A percentile compares a stretch with the other conserved stretches of the same genome.
phyloP scores from a whole-genome alignment of 1,140 invertebrate genomes.

The Wiebesia pumilae region DNA sequence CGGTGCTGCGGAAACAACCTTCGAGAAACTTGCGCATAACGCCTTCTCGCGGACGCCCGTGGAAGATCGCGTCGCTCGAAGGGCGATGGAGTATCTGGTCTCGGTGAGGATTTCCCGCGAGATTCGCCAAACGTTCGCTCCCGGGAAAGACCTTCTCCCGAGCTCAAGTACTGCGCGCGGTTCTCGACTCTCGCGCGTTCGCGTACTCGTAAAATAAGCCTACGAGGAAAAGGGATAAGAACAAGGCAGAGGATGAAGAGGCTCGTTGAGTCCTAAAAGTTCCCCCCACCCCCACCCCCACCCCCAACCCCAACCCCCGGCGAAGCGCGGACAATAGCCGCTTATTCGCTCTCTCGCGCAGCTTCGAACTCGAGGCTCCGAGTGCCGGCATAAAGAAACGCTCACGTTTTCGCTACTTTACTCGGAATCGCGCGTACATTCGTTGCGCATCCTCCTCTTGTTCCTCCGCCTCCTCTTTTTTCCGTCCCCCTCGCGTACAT shows the following conservation, averaged over 20 bases:
- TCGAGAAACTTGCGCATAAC: background rate
- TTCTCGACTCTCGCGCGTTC: background rate
- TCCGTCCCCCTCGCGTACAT: slow-evolving; percentile 4
- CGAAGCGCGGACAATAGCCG: slow-evolving; percentile 6
- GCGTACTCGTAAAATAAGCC: slow-evolving; percentile 14
- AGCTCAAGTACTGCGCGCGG: background rate
- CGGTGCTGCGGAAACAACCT: background rate
- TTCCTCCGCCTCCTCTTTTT: background rate
- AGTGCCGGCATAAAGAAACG: slow-evolving; percentile 38
- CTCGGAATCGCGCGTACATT: slow-evolving; percentile 42
- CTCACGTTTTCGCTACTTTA: slow-evolving; percentile 49
- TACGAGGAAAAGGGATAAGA: slow-evolving; percentile 13
- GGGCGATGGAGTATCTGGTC: background rate
- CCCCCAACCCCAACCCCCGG: too few species aligned
- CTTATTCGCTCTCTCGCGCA: background rate
- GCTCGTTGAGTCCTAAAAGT: slow-evolving; percentile 36
- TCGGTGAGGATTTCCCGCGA: background rate
- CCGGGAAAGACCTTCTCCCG: background rate
- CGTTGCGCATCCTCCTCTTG: background rate
- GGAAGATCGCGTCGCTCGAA: background rate
- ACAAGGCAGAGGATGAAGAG: background rate
- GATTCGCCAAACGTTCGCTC: background rate
- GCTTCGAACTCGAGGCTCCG: background rate
- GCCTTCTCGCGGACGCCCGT: too few species aligned
- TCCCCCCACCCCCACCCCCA: too few species aligned